Evolutionary conservation across 2,888 invertebrate species (phyloP), one percentile per base, ranked within the genome.

Genomic region (Platycnemis pennipes): DNA sequence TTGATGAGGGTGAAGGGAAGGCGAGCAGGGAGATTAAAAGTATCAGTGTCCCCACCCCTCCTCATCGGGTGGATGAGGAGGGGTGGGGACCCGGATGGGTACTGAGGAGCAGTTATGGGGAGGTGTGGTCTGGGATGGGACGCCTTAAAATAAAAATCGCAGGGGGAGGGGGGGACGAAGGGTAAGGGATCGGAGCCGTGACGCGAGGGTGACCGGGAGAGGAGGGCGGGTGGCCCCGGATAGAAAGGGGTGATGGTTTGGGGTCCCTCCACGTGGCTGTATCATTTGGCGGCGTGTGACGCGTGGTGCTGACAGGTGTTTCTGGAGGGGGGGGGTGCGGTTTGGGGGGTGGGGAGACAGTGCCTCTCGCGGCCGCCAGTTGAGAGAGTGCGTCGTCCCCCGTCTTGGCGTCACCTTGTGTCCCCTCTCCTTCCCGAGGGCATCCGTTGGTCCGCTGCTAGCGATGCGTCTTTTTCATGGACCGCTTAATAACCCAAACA

Each of bases 231-330:
- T 63, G 26, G 63, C 63, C 8, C 63, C 63, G 63, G 63, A 63
- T 63, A 63, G 86, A 46, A 45, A 46, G 46, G 45, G 44, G 87
- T n/a, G 77, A 11, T 8, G 37, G 87, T 44, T 19, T 22, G 87
- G 46, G 46, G 46, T 87, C 46, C 87, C 46, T 87, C 87, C 87
- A 87, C 87, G 87, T 87, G 87, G 87, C 87, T 87, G 87, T 37
- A 77, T 87, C 87, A 87, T 87, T 87, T 87, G 87, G 87, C 26
- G n/a, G 45, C 42, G 4, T 37, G 77, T 26, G 77, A 77, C 87
- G 87, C 46, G 45, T 87, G 87, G 87, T 87, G 87, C 87, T 44
- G 87, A 45, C 87, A 87, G 87, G 87, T 87, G 87, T 46, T 45
- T 19, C 26, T 11, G 46, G 87, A 22, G 87, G 26, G 37, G 77